Evolutionary conservation across 2,797 vertebrate species (phyloP).

Genomic region (Crocodylus rhombifer): DNA sequence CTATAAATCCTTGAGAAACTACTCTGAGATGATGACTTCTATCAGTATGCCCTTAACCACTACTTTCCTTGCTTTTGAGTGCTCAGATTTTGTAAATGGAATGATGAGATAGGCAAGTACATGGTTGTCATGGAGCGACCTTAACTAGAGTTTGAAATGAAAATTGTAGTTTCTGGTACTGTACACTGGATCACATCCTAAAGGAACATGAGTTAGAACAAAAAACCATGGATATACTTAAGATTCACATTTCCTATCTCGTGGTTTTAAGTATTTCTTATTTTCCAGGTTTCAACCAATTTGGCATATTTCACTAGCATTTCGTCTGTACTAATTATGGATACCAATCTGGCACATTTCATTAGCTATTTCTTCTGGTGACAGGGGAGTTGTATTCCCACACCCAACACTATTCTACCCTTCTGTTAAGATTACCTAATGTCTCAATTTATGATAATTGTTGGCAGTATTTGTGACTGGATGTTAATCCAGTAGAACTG

Average conservation of each 20-base stretch:
- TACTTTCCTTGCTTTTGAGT: conserved; percentile 5
- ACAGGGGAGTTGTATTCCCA: conserved; percentile 21
- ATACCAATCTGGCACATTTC: neutral
- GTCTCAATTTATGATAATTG: neutral
- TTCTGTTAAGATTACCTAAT: conserved; percentile 29
- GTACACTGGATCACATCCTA: neutral
- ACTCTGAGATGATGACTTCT: neutral
- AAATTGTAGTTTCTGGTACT: neutral
- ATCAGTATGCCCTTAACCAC: neutral
- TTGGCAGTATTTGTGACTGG: conserved; percentile 8
- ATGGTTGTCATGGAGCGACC: neutral
- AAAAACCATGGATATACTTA: neutral
- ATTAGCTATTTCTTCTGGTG: neutral
- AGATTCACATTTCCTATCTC: neutral
- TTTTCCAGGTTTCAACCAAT: conserved; percentile 21
- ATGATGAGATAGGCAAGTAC: neutral
- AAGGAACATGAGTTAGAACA: neutral
- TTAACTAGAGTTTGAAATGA: neutral
- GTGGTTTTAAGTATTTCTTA: conserved; percentile 15
- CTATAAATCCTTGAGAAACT: neutral
- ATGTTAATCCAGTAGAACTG: neutral
- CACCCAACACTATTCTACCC: neutral
- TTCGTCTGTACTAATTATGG: neutral
- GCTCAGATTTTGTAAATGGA: neutral
- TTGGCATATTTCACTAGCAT: neutral